Evolutionary conservation across 2,888 invertebrate genomes (phyloP).

Genomic region (Bruchidius siliquastri): DNA sequence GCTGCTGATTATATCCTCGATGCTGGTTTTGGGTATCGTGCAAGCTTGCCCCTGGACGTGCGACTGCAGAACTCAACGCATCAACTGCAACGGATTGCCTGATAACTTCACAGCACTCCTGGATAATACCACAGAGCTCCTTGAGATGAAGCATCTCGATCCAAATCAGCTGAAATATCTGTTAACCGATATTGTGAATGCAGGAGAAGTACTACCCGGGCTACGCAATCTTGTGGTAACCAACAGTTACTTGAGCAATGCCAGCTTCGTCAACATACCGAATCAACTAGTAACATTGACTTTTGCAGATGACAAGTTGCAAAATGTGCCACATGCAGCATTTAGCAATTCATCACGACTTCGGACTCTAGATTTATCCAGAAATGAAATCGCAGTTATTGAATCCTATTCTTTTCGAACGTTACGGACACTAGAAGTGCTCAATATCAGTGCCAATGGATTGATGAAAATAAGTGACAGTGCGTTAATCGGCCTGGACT

Average conservation of each 20-base stretch:
- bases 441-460: slow-evolving; percentile 66
- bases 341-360: slow-evolving; percentile 41
- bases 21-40: not conserved
- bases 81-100: not conserved
- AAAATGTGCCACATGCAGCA: slow-evolving; percentile 20
- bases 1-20: not conserved
- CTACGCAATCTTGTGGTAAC: slow-evolving; percentile 22
- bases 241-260: slow-evolving; percentile 15
- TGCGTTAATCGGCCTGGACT: slow-evolving; percentile 58
- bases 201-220: slow-evolving; percentile 19
- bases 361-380: slow-evolving; percentile 57
- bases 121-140: slow-evolving; percentile 23
- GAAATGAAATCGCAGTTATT: slow-evolving; percentile 54
- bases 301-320: slow-evolving; percentile 27
- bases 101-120: slow-evolving; percentile 6
- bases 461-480: slow-evolving; percentile 54
- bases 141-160: slow-evolving; percentile 23
- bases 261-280: not conserved
- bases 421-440: slow-evolving; percentile 55
- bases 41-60: not conserved
- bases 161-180: slow-evolving; percentile 18
- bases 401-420: slow-evolving; percentile 54
- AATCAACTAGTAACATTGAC: slow-evolving; percentile 22
- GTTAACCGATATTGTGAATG: slow-evolving; percentile 14
- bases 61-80: not conserved